phyloP scores from a whole-genome alignment of 2,888 invertebrate species.

The Stegophylla sp. region DNA sequence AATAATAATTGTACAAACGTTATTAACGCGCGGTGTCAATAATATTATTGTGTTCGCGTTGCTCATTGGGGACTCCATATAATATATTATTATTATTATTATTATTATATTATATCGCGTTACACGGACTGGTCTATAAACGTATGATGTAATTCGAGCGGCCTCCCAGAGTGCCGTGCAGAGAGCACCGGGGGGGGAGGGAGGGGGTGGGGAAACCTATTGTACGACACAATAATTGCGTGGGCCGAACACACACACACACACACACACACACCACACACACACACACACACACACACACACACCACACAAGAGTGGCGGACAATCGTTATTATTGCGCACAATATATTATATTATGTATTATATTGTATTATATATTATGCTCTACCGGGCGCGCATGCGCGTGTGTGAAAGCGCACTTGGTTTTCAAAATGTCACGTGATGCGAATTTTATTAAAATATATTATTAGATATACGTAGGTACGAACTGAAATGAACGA shows the following conservation, averaged over 20 bases:
- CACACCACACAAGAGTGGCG: no score
- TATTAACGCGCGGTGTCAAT: background rate
- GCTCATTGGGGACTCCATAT: slow-evolving; percentile 10
- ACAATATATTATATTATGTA: background rate
- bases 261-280: no score
- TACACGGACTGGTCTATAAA: background rate
- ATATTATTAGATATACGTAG: no score
- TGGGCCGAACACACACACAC: background rate
- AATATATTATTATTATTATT: no score
- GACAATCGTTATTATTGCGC: background rate
- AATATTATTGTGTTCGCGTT: background rate
- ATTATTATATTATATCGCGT: no score
- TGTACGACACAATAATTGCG: background rate
- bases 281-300: no score
- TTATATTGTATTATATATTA: background rate
- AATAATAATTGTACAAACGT: background rate
- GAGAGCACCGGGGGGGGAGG: background rate
- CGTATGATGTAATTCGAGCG: slow-evolving; percentile 1
- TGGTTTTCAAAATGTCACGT: no score
- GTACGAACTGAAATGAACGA: no score
- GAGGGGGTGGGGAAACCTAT: no score
- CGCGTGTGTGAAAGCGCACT: no score
- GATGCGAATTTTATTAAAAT: no score
- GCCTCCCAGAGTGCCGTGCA: background rate
- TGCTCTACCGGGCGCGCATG: no score